Evolutionary conservation across 2,797 vertebrate species (phyloP).

Genomic region (Enteromius viviparus): DNA sequence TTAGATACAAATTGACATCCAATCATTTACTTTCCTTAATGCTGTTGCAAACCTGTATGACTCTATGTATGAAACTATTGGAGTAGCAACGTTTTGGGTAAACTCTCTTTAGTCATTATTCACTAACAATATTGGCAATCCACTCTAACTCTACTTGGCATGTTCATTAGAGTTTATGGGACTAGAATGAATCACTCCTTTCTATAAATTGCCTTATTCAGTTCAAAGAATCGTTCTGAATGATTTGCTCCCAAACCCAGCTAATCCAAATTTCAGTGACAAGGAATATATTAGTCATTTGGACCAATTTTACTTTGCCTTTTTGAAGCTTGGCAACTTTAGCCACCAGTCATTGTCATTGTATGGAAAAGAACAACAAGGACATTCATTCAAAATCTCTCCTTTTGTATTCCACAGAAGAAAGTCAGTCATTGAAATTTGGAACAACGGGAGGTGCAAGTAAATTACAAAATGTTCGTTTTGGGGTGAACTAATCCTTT

Average conservation of each 20-base stretch:
- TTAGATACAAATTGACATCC: neutral
- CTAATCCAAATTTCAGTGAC: slow-evolving; percentile 1
- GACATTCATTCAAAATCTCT: neutral
- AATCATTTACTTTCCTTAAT: neutral
- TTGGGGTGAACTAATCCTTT: slow-evolving; percentile 8
- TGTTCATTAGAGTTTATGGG: neutral
- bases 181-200: neutral
- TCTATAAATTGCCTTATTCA: neutral
- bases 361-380: neutral
- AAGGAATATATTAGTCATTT: slow-evolving; percentile 4
- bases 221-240: neutral
- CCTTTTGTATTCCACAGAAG: slow-evolving; percentile 3
- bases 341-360: neutral
- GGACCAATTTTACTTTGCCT: neutral
- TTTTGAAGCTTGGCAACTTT: neutral
- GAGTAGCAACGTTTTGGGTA: neutral
- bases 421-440: slow-evolving; percentile 4
- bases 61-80: neutral
- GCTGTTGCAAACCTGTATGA: neutral
- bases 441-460: neutral
- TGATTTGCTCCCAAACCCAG: neutral
- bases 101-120: neutral
- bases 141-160: neutral
- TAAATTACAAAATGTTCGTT: slow-evolving; percentile 12
- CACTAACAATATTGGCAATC: neutral